phyloP scores from a whole-genome alignment of 2,113 vertebrate genomes.

The Sisor rabdophorus region DNA sequence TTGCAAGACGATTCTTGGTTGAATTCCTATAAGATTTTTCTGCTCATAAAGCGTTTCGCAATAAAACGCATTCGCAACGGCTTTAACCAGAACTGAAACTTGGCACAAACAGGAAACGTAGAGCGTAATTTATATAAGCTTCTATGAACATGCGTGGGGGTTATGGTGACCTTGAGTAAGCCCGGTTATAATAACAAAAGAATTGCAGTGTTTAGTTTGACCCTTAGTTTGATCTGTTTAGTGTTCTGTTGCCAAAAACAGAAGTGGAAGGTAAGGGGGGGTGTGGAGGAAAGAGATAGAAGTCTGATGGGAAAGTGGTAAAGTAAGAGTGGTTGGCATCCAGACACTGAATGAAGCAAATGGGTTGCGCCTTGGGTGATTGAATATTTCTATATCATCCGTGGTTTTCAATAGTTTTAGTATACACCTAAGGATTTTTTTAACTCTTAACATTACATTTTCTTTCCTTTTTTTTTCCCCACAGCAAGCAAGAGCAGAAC shows the following conservation, averaged over 20 bases:
- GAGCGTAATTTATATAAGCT: not conserved
- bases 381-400: too few relatives aligned
- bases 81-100: conserved; percentile 11
- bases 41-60: not conserved
- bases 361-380: too few relatives aligned
- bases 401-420: not conserved
- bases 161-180: too few relatives aligned
- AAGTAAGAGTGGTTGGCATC: too few relatives aligned
- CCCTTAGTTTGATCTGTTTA: not conserved
- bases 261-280: too few relatives aligned
- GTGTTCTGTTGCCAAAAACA: not conserved
- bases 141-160: not conserved
- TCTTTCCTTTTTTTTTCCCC: conserved; percentile 7
- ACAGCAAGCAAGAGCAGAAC: conserved; percentile 97
- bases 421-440: not conserved
- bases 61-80: not conserved
- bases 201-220: not conserved
- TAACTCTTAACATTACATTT: not conserved
- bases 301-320: too few relatives aligned
- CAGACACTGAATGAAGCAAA: too few relatives aligned
- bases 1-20: not conserved
- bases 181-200: too few relatives aligned
- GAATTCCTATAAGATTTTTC: not conserved
- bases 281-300: too few relatives aligned
- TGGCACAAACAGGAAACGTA: not conserved